Base-by-base conservation (phyloP, 2,113 vertebrate species). In the Tragelaphus imberbis region DNA sequence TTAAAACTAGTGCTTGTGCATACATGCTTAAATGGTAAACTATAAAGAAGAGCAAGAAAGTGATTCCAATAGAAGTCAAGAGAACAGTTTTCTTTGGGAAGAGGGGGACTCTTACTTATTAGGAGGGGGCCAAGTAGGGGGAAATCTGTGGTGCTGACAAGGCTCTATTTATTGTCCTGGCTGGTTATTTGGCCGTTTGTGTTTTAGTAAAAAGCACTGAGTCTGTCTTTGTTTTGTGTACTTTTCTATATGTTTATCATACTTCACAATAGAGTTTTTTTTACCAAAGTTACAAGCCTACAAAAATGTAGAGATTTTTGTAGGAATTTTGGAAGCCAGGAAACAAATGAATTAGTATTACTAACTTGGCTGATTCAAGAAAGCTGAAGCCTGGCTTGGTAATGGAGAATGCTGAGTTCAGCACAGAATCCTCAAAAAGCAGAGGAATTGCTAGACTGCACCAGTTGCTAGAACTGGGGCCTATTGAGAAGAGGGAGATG, bases 181-280 rank as follows among this genome's bases (percentile, higher is more conserved):
- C 40, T 82, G 12, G 9, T 89, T 95, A 40, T 77, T 12, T 85
- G 49, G 75, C 10, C n/a, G 87, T 59, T 92, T 92, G 68, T 55
- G 88, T 97, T 94, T 88, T 86, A 93, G 81, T 93, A 91, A 95
- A 93, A 95, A 58, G 88, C 47, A 63, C 3, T 71, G 47, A 91
- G 17, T 85, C 71, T 59, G 80, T 17, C 55, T 89, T 59, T 80
- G 49, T 84, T 89, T 86, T 91, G n/a, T 68, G 11, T 79, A 51
- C 12, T 90, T 91, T 88, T 93, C 59, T 58, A 11, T 84, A 55
- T 75, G 51, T 82, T 89, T 94, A 36, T 90, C 79, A 28, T 40
- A 90, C 13, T 75, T 88, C 19, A 88, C 27, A 95, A 40, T 93
- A 58, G 56, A 53, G 65, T 28, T 65, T 53, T 82, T 81, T 81